Conservation (phyloP, 2,797 vertebrate species). For the Hyperoplus immaculatus region DNA sequence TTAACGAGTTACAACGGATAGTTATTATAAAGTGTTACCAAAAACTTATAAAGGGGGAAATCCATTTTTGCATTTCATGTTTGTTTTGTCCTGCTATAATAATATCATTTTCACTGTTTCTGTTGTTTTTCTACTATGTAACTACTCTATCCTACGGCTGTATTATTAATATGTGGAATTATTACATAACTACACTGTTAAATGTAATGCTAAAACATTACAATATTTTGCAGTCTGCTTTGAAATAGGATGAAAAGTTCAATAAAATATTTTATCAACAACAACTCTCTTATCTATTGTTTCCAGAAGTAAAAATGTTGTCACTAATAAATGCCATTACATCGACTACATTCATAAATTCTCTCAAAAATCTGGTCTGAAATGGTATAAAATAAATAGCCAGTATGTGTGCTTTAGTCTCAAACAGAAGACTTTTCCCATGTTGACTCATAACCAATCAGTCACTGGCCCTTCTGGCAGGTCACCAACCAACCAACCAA, state of each 20-base stretch:
- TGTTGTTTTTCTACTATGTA: not conserved
- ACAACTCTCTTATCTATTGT: not conserved
- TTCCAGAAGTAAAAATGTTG: not conserved
- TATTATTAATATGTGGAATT: not conserved
- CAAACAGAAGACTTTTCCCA: constrained; percentile 1
- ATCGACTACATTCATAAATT: not conserved
- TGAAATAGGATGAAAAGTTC: not conserved
- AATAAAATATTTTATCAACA: not conserved
- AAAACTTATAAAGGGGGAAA: no score
- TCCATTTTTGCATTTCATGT: no score
- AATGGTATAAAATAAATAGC: constrained; percentile 29
- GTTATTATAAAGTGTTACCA: no score
- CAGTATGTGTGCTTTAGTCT: not conserved
- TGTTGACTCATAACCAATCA: constrained; percentile 65
- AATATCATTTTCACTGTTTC: not conserved
- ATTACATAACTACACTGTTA: not conserved
- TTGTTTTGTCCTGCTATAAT: not conserved
- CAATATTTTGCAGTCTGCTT: not conserved
- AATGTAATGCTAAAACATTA: not conserved
- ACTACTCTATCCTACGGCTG: not conserved
- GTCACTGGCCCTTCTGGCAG: constrained; percentile 35
- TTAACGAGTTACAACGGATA: no score
- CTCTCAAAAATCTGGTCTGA: not conserved
- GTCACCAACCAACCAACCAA: constrained; percentile 24
- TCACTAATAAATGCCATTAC: constrained; percentile 1